Evolutionary conservation across 2,888 invertebrate species (phyloP).

Genomic region (Eubasilissa splendida): DNA sequence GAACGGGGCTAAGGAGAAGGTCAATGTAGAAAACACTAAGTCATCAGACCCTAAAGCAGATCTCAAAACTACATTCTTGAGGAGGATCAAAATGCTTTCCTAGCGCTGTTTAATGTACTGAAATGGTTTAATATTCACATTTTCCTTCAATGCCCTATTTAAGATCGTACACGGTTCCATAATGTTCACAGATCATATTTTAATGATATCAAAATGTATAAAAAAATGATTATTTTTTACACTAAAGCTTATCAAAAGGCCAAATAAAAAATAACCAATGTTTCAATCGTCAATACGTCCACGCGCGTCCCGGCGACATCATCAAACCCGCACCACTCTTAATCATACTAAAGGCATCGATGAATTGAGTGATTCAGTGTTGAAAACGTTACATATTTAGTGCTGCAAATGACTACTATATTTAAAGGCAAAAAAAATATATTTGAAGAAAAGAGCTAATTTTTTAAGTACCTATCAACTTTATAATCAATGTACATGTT

Average conservation of each 20-base stretch:
- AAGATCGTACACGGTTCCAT: not conserved
- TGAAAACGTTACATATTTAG: not conserved
- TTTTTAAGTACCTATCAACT: not conserved
- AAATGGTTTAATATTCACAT: no score
- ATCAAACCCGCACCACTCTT: not conserved
- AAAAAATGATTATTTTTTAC: conserved; percentile 26
- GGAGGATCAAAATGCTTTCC: not conserved
- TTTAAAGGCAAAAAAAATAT: not conserved
- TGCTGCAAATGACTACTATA: not conserved
- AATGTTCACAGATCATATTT: not conserved
- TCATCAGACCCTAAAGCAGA: not conserved
- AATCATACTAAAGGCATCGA: conserved; percentile 15
- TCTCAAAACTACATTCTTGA: no score
- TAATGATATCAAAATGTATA: conserved; percentile 25
- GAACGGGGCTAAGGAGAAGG: not conserved
- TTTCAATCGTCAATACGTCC: conserved; percentile 3
- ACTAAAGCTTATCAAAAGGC: conserved; percentile 31
- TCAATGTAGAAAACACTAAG: not conserved
- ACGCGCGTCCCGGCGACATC: not conserved
- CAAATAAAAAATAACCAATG: conserved; percentile 9
- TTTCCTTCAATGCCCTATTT: no score
- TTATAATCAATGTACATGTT: not conserved
- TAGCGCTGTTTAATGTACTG: no score
- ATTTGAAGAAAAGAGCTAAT: not conserved
- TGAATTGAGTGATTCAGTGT: conserved; percentile 5